Evolutionary conservation across 2,113 vertebrate species (phyloP), one percentile per base, ranked within the genome.

Genomic region (Nanorana parkeri): DNA sequence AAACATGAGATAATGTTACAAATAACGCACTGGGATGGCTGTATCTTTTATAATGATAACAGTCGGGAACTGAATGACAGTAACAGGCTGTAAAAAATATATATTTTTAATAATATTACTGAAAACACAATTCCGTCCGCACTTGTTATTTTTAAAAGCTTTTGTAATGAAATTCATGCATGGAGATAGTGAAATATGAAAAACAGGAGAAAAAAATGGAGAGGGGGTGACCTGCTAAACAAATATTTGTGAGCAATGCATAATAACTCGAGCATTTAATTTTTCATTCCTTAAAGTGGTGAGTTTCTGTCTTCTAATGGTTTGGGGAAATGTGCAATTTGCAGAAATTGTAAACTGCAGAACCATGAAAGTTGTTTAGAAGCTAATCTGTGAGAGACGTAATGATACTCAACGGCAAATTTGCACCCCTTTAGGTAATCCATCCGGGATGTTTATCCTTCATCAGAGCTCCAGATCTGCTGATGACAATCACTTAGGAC

Each of bases 11-110:
- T 95, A 95, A 94, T 94, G 91, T 92, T 95, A 93, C 93, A 95
- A 95, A 95, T 96, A 95, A 95, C 93, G 90, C 91, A 94, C 89
- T 91, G 89, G 92, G 93, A 94, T 93, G 91, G 88, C 92, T 91
- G 91, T 95, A 94, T 95, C 94, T 96, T 95, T 95, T 95, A 96
- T 94, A 94, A 94, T 95, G 95, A 96, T 96, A 96, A 96, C 94
- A 93, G 93, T 94, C 93, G 91, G 93, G 91, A 93, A 91, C 84
- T 92, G 91, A 93, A 91, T 92, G 93, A 94, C 93, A 94, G 92
- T 93, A 94, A 94, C 92, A 90, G 93, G 92, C 91, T 91, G 91
- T 94, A 92, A 94, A 94, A 94, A 93, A 93, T 23, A 23, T 15
- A 60, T 28, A 75, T 55, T 60, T 75, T 75, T 75, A 92, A 89